These are phyloP conservation scores for Rhaphigaster nebulosa DNA, from an alignment of 2,888 invertebrate genomes.

Conservation along the genomic window DNA sequence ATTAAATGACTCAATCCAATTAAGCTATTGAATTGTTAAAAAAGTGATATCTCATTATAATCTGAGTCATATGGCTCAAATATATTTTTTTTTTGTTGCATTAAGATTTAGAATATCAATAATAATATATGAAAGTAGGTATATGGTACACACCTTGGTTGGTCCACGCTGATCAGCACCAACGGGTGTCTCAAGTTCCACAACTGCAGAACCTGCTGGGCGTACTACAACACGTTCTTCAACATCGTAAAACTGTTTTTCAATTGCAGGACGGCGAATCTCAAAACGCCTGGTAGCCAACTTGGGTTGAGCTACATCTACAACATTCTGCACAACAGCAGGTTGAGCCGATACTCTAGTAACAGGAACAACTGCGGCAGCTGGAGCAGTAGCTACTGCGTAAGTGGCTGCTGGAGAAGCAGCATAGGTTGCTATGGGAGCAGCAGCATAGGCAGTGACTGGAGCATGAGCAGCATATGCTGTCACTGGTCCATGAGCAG, in stretches of 20 bases:
- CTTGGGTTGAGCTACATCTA: constrained; percentile 75
- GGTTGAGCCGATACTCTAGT: constrained; percentile 72
- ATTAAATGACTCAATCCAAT: neutral
- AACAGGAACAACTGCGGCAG: constrained; percentile 70
- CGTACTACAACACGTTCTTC: constrained; percentile 75
- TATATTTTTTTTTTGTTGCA: no score
- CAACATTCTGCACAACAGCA: constrained; percentile 72
- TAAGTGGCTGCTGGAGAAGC: constrained; percentile 63
- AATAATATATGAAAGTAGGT: neutral
- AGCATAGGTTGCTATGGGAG: constrained; percentile 50
- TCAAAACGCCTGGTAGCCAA: constrained; percentile 73
- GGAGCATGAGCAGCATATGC: constrained; percentile 27
- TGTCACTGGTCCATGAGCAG: constrained; percentile 42
- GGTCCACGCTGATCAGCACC: constrained; percentile 73
- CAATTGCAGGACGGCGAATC: constrained; percentile 74
- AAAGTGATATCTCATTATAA: constrained; percentile 52
- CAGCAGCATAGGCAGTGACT: constrained; percentile 57
- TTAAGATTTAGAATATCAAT: constrained; percentile 60
- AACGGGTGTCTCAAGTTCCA: constrained; percentile 74
- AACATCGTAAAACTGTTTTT: constrained; percentile 77
- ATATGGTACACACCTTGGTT: constrained; percentile 68
- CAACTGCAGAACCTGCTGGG: constrained; percentile 75
- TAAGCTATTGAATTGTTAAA: neutral
- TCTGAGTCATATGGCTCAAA: neutral
- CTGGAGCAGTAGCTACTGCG: constrained; percentile 67